A percentile compares a stretch with the other conserved stretches of the same genome.
Evolutionary conservation across 2,888 invertebrate species (phyloP).

Genomic region (Acleris holmiana): DNA sequence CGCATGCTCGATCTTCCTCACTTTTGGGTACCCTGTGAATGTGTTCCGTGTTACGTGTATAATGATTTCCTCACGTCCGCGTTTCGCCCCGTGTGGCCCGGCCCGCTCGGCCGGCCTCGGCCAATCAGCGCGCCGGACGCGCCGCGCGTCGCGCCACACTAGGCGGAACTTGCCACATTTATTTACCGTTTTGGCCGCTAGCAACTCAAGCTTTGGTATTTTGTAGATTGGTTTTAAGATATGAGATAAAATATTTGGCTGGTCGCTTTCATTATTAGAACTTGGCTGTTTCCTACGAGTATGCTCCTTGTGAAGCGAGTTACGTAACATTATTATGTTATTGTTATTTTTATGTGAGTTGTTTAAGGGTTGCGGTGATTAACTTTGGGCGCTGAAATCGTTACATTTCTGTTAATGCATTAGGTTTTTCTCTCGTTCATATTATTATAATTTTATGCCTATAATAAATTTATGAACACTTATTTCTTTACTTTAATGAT

Average conservation of each 20-base stretch:
- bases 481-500: constrained; percentile 4
- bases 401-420: constrained; percentile 43
- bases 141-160: constrained; percentile 48
- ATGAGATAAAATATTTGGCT: constrained; percentile 70
- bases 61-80: constrained; percentile 47
- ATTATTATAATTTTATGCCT: too few relatives aligned
- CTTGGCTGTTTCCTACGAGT: constrained; percentile 70
- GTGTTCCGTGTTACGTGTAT: constrained; percentile 68
- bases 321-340: constrained; percentile 44
- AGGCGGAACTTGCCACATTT: constrained; percentile 54
- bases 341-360: constrained; percentile 46
- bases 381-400: constrained; percentile 45
- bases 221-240: constrained; percentile 56
- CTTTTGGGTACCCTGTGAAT: constrained; percentile 67
- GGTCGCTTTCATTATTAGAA: constrained; percentile 74
- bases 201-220: constrained; percentile 70
- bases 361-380: constrained; percentile 51
- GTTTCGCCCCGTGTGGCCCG: constrained; percentile 52
- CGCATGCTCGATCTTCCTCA: constrained; percentile 70
- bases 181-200: constrained; percentile 68
- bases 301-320: constrained; percentile 61
- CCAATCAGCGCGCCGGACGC: constrained; percentile 48
- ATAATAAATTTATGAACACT: constrained; percentile 38
- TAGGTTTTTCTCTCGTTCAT: constrained; percentile 61
- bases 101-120: constrained; percentile 40